Conservation (phyloP, 1,140 invertebrate species). For the Drosophila lacteicornis region DNA sequence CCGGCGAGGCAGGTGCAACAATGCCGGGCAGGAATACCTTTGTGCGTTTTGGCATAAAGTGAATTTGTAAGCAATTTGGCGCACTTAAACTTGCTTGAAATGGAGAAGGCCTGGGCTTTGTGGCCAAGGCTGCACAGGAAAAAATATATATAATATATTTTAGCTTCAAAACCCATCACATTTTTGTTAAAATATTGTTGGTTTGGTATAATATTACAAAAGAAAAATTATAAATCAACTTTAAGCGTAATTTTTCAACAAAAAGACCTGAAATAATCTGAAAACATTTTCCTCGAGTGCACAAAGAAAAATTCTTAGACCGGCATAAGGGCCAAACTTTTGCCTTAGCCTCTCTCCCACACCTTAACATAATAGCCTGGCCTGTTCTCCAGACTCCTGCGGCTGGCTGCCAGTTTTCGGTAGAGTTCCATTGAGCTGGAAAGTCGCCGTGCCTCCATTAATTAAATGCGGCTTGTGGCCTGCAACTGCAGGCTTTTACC, state of each 20-base stretch:
- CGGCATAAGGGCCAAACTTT: slow-evolving; percentile 38
- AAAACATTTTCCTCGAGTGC: background rate
- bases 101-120: slow-evolving; percentile 29
- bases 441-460: slow-evolving; percentile 45
- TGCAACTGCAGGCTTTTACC: slow-evolving; percentile 48
- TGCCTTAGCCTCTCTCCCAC: slow-evolving; percentile 13
- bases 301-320: slow-evolving; percentile 35
- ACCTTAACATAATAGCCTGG: slow-evolving; percentile 32
- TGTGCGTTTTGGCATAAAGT: slow-evolving; percentile 43
- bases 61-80: slow-evolving; percentile 76
- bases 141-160: background rate
- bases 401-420: slow-evolving; percentile 19
- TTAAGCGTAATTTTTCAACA: too few species aligned
- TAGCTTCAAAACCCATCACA: too few species aligned
- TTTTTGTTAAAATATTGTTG: too few species aligned
- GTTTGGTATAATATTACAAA: too few species aligned
- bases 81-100: slow-evolving; percentile 25
- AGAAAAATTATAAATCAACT: too few species aligned
- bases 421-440: slow-evolving; percentile 39
- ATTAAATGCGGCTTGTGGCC: slow-evolving; percentile 66
- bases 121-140: background rate
- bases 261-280: background rate
- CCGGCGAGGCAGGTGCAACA: slow-evolving; percentile 28
- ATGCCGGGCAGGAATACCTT: slow-evolving; percentile 45
- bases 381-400: slow-evolving; percentile 4